Base-by-base conservation (phyloP, 2,888 invertebrate genomes). In the Heteromurus nitidus region DNA sequence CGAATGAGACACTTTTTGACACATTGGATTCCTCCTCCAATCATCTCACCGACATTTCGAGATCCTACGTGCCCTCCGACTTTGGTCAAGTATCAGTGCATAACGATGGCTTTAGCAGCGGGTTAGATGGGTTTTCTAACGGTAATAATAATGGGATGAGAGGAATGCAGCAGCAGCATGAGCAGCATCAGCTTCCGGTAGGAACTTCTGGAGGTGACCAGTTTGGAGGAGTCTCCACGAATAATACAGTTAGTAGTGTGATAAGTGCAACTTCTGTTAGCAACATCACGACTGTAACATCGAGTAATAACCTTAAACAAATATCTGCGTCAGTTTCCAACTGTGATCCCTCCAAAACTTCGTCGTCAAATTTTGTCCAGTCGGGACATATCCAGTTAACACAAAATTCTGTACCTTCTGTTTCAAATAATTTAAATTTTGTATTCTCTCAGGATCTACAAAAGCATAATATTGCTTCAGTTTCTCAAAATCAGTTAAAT, bases 1-100 rank as follows among this genome's bases (percentile, higher is more conserved):
- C 87, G n/a, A 87, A 84, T 80, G 87, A 87, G 44, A 86, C 85
- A 0, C 82, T 87, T 9, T 87, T 87, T 68, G 87, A 87, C 31
- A 84, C 86, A 16, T 73, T 86, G 50, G 86, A 86, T 64, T 79
- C 84, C 50, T 85, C 86, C 30, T 86, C 87, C n/a, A 85, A 84
- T 58, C 85, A 86, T 75, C 82, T 86, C 67, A 87, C 87, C 28
- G 87, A 87, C 82, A 86, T 87, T 55, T 87, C 87, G 36, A 86
- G 86, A 82, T 86, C 86, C 50, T 86, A 86, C 65, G 87, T 87
- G 9, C 86, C 86, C 47, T 87, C 86, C 22, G 86, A 87, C 69
- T 87, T 85, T 75, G 87, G 84, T 24, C 83, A 86, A 76, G 82
- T 76, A 24, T 68, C 44, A 26, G 72, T 77, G 76, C 70, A 70